Base-by-base conservation (phyloP, 2,113 vertebrate species). In the Poeciliopsis occidentalis region DNA sequence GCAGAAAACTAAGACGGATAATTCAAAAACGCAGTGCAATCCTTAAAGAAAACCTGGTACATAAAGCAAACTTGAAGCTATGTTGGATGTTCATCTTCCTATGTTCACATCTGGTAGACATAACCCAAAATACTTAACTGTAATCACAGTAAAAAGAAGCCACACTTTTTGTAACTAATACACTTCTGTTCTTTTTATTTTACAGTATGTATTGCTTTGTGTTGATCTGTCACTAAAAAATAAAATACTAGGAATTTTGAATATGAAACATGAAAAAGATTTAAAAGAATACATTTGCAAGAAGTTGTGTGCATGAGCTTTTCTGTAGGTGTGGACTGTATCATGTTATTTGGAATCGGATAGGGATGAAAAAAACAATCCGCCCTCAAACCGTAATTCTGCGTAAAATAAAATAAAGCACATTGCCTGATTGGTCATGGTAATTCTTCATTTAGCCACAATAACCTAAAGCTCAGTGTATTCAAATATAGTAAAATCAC, bases 401-500 rank as follows among this genome's bases (percentile, higher is more conserved):
- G 83, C 82, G 85, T 84, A 85, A 86, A 89, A 93, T 90, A 78
- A 61, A 91, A 92, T 89, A 90, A 86, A 86, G 88, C 85, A 79
- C 87, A 91, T 90, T 93, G 89, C 93, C 89, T 95, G 88, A 94
- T 95, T 93, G 86, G 91, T 89, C 88, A 87, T 90, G 89, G 89
- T 89, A 90, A 93, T 92, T 92, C 71, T 62, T 88, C 80, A 87
- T 91, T 94, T 88, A 92, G 85, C 82, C 89, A 87, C 90, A 90
- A 92, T 92, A 93, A 84, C 83, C 75, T 85, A 66, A 83, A 88
- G 79, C 80, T 87, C 69, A 79, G 73, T 72, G n/a, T 68, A 73
- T 76, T 75, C 62, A 78, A 79, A 83, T 87, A 80, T 86, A 88
- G 83, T 84, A 67, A 87, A 92, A 86, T 86, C 82, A 87, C 89